Evolutionary conservation across 2,888 invertebrate species (phyloP).

Genomic region (Hyppa rectilinea): DNA sequence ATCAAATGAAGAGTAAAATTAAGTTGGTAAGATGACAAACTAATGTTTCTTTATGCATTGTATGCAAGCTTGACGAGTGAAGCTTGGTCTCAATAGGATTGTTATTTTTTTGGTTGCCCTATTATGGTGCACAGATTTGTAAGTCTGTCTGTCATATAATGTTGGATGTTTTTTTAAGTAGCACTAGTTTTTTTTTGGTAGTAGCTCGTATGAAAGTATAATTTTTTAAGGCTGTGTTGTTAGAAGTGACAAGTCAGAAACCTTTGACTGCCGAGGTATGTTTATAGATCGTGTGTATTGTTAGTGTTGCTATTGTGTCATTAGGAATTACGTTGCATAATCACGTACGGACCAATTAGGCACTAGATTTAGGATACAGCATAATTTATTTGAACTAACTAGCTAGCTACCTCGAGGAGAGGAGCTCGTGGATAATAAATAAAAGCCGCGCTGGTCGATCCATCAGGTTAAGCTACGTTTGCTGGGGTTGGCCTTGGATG

Average conservation of each 20-base stretch:
- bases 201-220: conserved; percentile 64
- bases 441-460: too few species aligned
- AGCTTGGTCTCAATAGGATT: conserved; percentile 64
- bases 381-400: too few species aligned
- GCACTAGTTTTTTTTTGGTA: conserved; percentile 67
- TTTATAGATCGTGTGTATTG: conserved; percentile 20
- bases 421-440: too few species aligned
- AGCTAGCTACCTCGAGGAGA: too few species aligned
- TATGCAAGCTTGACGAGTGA: conserved; percentile 72
- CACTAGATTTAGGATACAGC: too few species aligned
- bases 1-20: conserved; percentile 5
- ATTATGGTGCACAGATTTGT: conserved; percentile 69
- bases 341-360: neutral
- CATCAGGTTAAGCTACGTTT: too few species aligned
- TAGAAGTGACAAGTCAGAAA: conserved; percentile 43
- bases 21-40: conserved; percentile 61
- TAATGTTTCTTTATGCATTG: conserved; percentile 74
- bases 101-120: conserved; percentile 70
- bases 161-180: conserved; percentile 62
- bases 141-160: conserved; percentile 65
- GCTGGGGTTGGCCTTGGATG: too few species aligned
- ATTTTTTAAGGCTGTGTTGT: conserved; percentile 50
- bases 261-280: neutral
- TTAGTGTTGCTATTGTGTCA: neutral
- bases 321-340: neutral